Percentiles rank a stretch among this genome's conserved stretches.
These are phyloP conservation scores for Chironomus riparius DNA, from an alignment of 2,888 invertebrate species.

Conservation along the genomic window DNA sequence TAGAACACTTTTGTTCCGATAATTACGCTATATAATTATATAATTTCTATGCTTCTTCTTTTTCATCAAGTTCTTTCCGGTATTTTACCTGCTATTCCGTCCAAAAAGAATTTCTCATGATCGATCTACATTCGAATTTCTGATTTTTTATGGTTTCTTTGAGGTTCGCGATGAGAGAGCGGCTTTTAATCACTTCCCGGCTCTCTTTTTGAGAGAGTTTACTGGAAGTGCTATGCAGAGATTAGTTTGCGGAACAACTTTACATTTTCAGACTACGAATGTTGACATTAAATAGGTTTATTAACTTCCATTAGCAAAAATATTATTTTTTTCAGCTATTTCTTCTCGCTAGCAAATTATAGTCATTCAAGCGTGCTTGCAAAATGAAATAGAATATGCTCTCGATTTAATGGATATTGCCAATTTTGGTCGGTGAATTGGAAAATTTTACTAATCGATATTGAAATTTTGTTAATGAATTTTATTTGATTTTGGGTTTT, in stretches of 20 bases:
- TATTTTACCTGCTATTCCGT: too few species aligned
- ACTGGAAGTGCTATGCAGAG: background rate
- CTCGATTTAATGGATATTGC: background rate
- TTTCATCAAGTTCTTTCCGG: too few species aligned
- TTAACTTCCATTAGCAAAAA: too few species aligned
- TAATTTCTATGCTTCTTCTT: background rate
- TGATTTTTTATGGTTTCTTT: constrained; percentile 9
- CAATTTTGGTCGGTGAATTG: background rate
- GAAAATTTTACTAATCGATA: too few species aligned
- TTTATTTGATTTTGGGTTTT: too few species aligned
- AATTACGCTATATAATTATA: background rate
- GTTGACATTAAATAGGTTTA: too few species aligned
- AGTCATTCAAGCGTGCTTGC: background rate
- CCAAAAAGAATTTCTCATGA: background rate
- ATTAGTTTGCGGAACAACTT: too few species aligned
- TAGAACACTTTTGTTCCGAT: background rate
- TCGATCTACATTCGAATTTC: background rate
- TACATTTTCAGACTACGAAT: too few species aligned
- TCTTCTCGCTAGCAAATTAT: background rate
- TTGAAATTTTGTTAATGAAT: too few species aligned
- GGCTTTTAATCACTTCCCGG: background rate
- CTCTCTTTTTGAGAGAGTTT: background rate
- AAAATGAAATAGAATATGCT: background rate
- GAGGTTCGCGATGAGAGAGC: background rate
- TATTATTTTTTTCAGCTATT: too few species aligned